Percentiles rank a stretch among this genome's conserved stretches.
These are phyloP conservation scores for Urophycis tenuis DNA, from an alignment of 2,797 vertebrate species.

Conservation along the genomic window DNA sequence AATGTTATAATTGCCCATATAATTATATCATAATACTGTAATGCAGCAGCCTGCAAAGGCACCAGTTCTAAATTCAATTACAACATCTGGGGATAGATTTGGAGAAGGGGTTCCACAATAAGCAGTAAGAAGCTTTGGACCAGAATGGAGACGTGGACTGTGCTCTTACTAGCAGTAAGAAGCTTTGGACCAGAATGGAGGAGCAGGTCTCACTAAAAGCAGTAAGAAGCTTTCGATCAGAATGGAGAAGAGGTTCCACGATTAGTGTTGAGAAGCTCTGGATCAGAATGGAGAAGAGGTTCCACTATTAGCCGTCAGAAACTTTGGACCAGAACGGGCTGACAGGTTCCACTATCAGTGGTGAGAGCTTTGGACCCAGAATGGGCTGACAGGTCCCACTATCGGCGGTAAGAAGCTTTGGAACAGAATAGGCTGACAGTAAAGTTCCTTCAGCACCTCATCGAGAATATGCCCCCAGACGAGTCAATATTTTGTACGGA, in stretches of 20 bases:
- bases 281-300: no score
- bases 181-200: not conserved
- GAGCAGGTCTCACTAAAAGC: not conserved
- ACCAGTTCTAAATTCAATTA: not conserved
- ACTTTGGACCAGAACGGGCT: constrained; percentile 4
- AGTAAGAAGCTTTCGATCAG: not conserved
- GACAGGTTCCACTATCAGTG: constrained; percentile 17
- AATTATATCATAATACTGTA: not conserved
- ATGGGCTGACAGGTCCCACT: constrained; percentile 22
- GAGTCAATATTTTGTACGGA: not conserved
- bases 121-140: not conserved
- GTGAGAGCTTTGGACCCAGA: constrained; percentile 33
- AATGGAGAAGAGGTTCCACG: not conserved
- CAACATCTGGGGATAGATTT: not conserved
- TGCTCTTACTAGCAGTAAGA: not conserved
- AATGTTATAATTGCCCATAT: not conserved
- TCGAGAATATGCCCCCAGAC: not conserved
- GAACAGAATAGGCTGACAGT: not conserved
- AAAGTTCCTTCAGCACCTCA: not conserved
- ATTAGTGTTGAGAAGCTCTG: not conserved
- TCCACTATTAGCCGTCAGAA: not conserved
- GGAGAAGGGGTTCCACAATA: not conserved
- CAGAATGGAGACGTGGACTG: no score
- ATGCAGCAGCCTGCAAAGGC: not conserved
- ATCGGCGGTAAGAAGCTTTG: not conserved